Percentiles rank a stretch among this genome's conserved stretches.
phyloP scores from a whole-genome alignment of 2,113 vertebrate species.

The Picathartes gymnocephalus region DNA sequence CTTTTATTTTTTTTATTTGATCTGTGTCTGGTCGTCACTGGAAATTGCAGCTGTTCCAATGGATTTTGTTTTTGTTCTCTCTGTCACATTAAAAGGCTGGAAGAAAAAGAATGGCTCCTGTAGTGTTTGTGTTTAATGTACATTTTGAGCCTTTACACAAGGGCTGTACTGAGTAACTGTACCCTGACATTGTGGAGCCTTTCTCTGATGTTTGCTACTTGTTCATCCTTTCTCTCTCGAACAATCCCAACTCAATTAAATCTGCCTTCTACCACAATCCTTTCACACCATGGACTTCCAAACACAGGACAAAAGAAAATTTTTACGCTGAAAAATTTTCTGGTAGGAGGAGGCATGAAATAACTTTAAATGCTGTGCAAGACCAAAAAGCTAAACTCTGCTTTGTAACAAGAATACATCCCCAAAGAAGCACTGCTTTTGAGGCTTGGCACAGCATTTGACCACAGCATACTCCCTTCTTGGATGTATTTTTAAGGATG shows the following conservation, averaged over 20 bases:
- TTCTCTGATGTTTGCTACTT: neutral
- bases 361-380: neutral
- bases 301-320: neutral
- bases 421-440: neutral
- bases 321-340: neutral
- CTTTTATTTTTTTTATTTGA: neutral
- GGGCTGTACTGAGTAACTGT: neutral
- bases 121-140: neutral
- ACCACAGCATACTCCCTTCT: neutral
- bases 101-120: neutral
- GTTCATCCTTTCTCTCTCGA: neutral
- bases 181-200: neutral
- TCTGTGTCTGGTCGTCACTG: slow-evolving; percentile 23
- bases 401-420: neutral
- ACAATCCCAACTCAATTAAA: neutral
- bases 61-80: slow-evolving; percentile 43
- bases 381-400: neutral
- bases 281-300: neutral
- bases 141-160: neutral
- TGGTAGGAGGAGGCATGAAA: neutral
- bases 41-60: slow-evolving; percentile 32
- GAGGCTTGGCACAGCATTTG: neutral
- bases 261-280: neutral
- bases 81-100: slow-evolving; percentile 35
- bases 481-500: neutral